A percentile compares a stretch with the other conserved stretches of the same genome.
These are phyloP conservation scores for Larimichthys crocea DNA, from an alignment of 2,113 vertebrate genomes.

Conservation along the genomic window DNA sequence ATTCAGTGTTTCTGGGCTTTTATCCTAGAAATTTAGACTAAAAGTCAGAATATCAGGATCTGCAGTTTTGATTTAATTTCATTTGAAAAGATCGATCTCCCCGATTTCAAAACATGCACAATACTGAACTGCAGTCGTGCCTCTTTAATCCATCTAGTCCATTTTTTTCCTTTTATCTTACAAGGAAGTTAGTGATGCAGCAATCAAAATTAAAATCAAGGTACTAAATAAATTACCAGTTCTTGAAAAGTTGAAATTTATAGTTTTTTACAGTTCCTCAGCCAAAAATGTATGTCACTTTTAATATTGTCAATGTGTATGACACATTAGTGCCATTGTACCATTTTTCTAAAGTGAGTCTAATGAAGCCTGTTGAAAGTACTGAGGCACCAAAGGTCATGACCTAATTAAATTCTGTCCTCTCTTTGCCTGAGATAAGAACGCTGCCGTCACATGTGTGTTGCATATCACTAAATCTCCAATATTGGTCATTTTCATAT, in stretches of 20 bases:
- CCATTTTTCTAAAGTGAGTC: neutral
- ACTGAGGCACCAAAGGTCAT: slow-evolving; percentile 5
- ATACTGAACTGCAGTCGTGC: neutral
- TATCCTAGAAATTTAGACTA: neutral
- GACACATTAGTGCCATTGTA: neutral
- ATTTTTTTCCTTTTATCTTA: neutral
- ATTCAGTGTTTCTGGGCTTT: neutral
- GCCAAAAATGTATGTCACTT: neutral
- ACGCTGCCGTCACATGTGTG: neutral
- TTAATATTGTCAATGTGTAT: neutral
- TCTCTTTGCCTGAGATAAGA: neutral
- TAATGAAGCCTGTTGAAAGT: slow-evolving; percentile 12
- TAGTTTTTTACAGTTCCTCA: neutral
- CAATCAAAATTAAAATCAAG: neutral
- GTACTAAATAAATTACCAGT: neutral
- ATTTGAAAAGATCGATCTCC: neutral
- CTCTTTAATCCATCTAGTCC: slow-evolving; percentile 8
- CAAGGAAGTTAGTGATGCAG: neutral
- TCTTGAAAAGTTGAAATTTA: too few species aligned
- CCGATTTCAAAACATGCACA: neutral
- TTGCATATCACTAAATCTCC: neutral
- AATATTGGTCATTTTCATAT: neutral
- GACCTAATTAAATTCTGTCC: neutral
- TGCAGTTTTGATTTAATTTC: too few species aligned
- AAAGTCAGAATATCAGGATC: neutral